Base-by-base conservation (phyloP, 2,113 vertebrate genomes). In the Archilochus colubris region DNA sequence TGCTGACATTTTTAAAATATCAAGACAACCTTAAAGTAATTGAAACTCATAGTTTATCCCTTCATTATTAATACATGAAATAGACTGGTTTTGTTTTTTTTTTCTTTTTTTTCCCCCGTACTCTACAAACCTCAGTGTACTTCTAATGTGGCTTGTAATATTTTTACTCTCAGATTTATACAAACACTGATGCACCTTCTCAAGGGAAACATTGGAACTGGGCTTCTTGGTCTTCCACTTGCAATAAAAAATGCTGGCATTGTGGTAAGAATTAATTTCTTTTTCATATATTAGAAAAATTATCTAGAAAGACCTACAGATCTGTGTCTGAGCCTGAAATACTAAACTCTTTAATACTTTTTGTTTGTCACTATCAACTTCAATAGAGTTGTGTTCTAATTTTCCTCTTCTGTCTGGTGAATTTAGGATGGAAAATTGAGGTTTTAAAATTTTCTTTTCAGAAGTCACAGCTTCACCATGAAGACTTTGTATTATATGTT, bases 121-220 rank as follows among this genome's bases (percentile, higher is more conserved):
- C 8, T 4, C 28, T n/a, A 5, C 17, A 4, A 22, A 11, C 72
- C 16, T 67, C 4, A 53, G 2, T 54, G 24, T 76, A 24, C 10
- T 74, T 75, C 36, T 59, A 24, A 73, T 53, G 21, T 53, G 46
- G 40, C 21, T 31, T 73, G 14, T 21, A 36, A 14, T 77, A 10
- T 54, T 86, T 93, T 93, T 79, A 23, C 84, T 80, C 88, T 78
- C 95, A 99, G 98, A 44, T 99, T 98, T 96, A 38, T 98, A 55
- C 98, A 99, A 86, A 98, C 98, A 19, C 97, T 99, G 78, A 98
- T 97, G 8, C 98, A 99, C 76, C 98, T 99, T 38, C 97, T 99
- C 70, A 99, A 99, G 89, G 98, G 98, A 77, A 99, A 99, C 93
- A 98, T 99, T 18, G 98, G 98, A 46, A 99, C 98, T 23, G 98